Percentiles rank a stretch among this genome's conserved stretches.
Conservation (phyloP, 2,888 invertebrate genomes). For the Aelia acuminata region DNA sequence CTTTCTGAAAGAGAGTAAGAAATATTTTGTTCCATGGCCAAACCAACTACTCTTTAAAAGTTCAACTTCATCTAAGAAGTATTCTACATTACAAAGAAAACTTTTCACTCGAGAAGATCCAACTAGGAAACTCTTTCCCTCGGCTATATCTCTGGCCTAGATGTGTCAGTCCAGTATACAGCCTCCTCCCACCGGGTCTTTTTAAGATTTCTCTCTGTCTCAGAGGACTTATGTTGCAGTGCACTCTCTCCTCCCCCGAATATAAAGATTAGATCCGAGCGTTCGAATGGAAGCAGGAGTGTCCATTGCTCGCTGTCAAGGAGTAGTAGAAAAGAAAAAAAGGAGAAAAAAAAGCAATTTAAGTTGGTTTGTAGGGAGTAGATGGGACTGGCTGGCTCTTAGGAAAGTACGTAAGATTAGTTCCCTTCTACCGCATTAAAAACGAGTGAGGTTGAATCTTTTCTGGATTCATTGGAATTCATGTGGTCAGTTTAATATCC, state of each 20-base stretch:
- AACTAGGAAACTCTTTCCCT: slow-evolving; percentile 16
- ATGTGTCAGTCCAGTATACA: slow-evolving; percentile 32
- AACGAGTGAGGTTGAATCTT: not conserved
- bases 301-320: not conserved
- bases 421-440: not conserved
- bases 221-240: slow-evolving; percentile 3
- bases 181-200: not conserved
- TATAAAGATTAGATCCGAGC: slow-evolving; percentile 30
- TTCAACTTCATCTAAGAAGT: slow-evolving; percentile 8
- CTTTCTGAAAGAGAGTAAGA: not conserved
- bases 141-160: not conserved
- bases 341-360: not conserved
- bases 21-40: not conserved
- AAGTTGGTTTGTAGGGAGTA: slow-evolving; percentile 1
- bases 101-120: not conserved
- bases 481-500: not conserved
- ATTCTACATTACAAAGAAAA: not conserved
- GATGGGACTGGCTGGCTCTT: not conserved
- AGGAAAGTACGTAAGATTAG: not conserved
- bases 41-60: not conserved
- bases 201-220: slow-evolving; percentile 32
- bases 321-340: not conserved
- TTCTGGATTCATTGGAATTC: not conserved
- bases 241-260: not conserved
- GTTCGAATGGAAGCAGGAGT: not conserved